Evolutionary conservation across 2,113 vertebrate genomes (phyloP), one percentile per base, ranked within the genome.

Genomic region (Copsychus sechellarum): DNA sequence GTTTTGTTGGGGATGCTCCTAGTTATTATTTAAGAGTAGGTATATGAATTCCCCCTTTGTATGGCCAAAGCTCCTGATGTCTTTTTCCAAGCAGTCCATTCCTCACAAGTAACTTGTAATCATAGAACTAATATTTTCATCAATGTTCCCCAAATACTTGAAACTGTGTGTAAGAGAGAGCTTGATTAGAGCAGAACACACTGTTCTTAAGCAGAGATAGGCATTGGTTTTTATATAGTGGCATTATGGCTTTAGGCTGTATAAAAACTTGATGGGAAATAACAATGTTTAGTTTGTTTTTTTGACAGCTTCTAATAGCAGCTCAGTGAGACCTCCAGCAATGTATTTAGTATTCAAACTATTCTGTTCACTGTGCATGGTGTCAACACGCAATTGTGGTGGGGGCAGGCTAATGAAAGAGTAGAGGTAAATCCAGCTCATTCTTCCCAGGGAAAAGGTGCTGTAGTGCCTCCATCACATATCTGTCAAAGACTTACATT

Each of bases 331-430:
- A 95, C 88, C 50, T 96, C 95, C 86, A 94, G 94, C 82, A 15
- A 78, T 43, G 72, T 84, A 78, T 83, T 93, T 88, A 88, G 76
- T 51, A 92, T 86, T 94, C 76, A 93, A 79, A 90, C 94, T 48
- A 76, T 31, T 86, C 88, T 60, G 53, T 81, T 95, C 80, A 26
- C 54, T 81, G 51, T 72, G 67, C 0, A 0, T 48, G 34, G 28
- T 92, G 82, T 92, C 88, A 96, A 93, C 72, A 83, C 64, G 79
- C 70, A 94, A 86, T 80, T 92, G 86, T 96, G 92, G 72, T 90
- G 72, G 90, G 86, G 51, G 72, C 56, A 90, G 90, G 76, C 67
- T 94, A 83, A 94, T 92, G 76, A 81, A 83, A 90, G 72, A 73
- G 54, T 31, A 77, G 92, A 88, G 60, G 88, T 67, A 90, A 90